Evolutionary conservation across 2,888 invertebrate genomes (phyloP).

Genomic region (Ptychoptera contaminata): DNA sequence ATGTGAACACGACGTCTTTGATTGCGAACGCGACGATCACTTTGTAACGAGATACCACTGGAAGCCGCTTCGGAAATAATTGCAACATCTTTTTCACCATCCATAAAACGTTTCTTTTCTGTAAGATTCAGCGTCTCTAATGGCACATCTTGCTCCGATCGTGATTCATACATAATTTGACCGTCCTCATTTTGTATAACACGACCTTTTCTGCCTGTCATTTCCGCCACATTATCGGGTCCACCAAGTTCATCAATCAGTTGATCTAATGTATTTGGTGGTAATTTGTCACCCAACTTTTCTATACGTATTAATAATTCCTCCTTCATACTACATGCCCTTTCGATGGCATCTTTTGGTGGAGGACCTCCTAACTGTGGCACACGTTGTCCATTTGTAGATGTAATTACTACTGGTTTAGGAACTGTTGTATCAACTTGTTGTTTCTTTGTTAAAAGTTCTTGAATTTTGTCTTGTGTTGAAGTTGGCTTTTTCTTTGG

Average conservation of each 20-base stretch:
- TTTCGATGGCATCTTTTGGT: constrained; percentile 71
- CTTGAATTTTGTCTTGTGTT: constrained; percentile 68
- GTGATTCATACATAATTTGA: constrained; percentile 81
- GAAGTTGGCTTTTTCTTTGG: constrained; percentile 39
- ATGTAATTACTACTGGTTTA: constrained; percentile 17
- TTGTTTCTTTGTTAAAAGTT: constrained; percentile 38
- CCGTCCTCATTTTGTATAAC: constrained; percentile 91
- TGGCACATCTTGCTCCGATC: constrained; percentile 89
- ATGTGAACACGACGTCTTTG: constrained; percentile 93
- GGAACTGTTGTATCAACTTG: constrained; percentile 20
- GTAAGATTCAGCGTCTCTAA: constrained; percentile 93
- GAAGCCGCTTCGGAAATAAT: constrained; percentile 99
- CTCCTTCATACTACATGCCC: constrained; percentile 85
- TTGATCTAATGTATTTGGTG: constrained; percentile 96
- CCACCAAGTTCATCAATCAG: constrained; percentile 97
- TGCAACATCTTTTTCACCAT: constrained; percentile 93
- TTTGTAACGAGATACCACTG: constrained; percentile 92
- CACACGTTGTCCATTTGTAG: constrained; percentile 18
- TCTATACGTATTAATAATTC: constrained; percentile 76
- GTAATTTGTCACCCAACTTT: constrained; percentile 68
- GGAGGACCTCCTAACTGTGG: constrained; percentile 36
- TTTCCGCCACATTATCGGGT: constrained; percentile 96
- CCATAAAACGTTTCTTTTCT: constrained; percentile 87
- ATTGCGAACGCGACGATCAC: constrained; percentile 86
- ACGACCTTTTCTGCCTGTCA: constrained; percentile 92